Conservation (phyloP, 2,888 invertebrate genomes). For the Habrosyne pyritoides region DNA sequence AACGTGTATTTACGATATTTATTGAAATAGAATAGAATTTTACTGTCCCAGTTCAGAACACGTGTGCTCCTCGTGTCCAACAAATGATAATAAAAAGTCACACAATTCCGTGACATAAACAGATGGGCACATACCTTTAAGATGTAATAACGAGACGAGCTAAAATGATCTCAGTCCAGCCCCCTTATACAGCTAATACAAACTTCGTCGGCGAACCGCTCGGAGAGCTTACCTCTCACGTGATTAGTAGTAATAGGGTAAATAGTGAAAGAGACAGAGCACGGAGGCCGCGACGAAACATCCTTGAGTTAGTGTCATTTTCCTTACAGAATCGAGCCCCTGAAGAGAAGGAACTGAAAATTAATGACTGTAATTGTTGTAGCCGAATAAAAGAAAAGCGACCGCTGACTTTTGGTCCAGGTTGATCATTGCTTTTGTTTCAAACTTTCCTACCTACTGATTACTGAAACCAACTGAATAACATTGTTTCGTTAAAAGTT, state of each 20-base stretch:
- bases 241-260: too few species aligned
- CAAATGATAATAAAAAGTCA: conserved; percentile 29
- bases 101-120: neutral
- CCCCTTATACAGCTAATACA: too few species aligned
- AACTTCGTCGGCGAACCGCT: too few species aligned
- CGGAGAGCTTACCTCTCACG: too few species aligned
- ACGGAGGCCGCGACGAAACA: too few species aligned
- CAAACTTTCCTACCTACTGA: too few species aligned
- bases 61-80: conserved; percentile 24
- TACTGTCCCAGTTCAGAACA: conserved; percentile 20
- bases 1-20: conserved; percentile 7
- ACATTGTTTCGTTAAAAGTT: too few species aligned
- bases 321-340: too few species aligned
- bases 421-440: neutral
- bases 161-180: neutral
- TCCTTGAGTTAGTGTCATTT: too few species aligned
- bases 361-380: neutral
- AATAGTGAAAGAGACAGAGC: too few species aligned
- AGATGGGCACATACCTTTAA: conserved; percentile 2
- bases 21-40: conserved; percentile 8
- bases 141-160: neutral
- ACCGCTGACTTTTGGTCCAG: neutral
- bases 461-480: too few species aligned
- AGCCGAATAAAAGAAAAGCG: neutral
- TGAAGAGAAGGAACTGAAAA: neutral